Conservation (phyloP, 1,140 invertebrate species). For the Brachionus koreanus region DNA sequence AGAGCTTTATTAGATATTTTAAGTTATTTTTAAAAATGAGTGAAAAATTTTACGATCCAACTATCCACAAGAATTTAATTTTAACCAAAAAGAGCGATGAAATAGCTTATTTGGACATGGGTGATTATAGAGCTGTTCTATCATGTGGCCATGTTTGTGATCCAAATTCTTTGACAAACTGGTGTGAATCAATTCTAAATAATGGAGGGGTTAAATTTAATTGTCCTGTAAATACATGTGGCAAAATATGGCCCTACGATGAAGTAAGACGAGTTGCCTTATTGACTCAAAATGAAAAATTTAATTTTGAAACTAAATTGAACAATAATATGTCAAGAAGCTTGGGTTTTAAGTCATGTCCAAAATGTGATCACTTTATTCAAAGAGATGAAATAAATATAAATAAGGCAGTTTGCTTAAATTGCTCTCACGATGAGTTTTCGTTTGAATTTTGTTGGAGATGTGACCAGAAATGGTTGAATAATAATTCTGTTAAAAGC, state of each 20-base stretch:
- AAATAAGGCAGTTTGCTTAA: background rate
- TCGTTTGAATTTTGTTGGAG: background rate
- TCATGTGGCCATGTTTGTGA: constrained; percentile 12
- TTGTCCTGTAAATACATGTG: background rate
- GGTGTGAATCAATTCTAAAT: constrained; percentile 5
- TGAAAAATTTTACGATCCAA: background rate
- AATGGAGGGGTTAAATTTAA: background rate
- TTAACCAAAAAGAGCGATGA: background rate
- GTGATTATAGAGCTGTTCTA: background rate
- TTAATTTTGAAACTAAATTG: constrained; percentile 4
- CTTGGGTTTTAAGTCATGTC: background rate
- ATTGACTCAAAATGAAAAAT: background rate
- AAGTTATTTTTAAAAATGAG: background rate
- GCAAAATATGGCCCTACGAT: background rate
- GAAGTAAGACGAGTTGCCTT: background rate
- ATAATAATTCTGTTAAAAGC: background rate
- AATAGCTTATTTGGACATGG: constrained; percentile 1
- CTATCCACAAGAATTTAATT: background rate
- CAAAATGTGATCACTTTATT: constrained; percentile 1
- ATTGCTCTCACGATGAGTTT: background rate
- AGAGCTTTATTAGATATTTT: background rate
- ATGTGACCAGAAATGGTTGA: background rate
- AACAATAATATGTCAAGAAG: background rate
- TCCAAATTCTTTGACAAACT: background rate
- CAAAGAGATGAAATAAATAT: background rate